Percentiles rank a stretch among this genome's conserved stretches.
phyloP scores from a whole-genome alignment of 2,888 invertebrate genomes.

The Argynnis bischoffii region DNA sequence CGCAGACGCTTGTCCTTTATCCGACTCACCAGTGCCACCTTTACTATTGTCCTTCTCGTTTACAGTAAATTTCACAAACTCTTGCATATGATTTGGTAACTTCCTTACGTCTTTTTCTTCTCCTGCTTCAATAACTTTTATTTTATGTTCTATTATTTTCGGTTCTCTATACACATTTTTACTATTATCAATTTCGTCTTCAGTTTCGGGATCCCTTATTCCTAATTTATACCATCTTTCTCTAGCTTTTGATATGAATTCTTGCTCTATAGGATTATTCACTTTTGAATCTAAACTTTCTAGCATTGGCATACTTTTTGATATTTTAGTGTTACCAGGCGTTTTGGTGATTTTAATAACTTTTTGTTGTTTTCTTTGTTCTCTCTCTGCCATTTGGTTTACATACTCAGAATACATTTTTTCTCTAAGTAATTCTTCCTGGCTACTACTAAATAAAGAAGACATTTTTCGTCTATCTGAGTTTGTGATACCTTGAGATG shows the following conservation, averaged over 20 bases:
- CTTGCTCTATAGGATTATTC: constrained; percentile 85
- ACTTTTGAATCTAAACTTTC: constrained; percentile 66
- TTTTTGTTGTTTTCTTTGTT: constrained; percentile 90
- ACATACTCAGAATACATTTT: constrained; percentile 94
- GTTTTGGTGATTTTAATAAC: constrained; percentile 89
- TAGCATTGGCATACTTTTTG: constrained; percentile 67
- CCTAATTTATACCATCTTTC: constrained; percentile 87
- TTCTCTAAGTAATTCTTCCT: constrained; percentile 88
- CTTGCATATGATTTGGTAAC: constrained; percentile 89
- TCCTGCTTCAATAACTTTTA: constrained; percentile 86
- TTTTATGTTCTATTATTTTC: constrained; percentile 74
- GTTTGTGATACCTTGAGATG: constrained; percentile 43
- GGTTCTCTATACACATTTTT: constrained; percentile 67
- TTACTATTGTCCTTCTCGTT: constrained; percentile 80
- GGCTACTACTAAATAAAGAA: constrained; percentile 81
- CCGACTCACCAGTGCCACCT: constrained; percentile 77
- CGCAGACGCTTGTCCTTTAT: constrained; percentile 66
- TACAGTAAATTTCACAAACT: constrained; percentile 86
- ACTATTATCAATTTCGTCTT: constrained; percentile 76
- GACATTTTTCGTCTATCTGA: constrained; percentile 54
- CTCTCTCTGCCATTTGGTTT: constrained; percentile 88
- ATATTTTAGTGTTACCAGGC: constrained; percentile 51
- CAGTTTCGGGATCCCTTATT: constrained; percentile 85
- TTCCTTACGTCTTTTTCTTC: constrained; percentile 83
- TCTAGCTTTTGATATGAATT: constrained; percentile 89